Evolutionary conservation across 2,797 vertebrate species (phyloP), one percentile per base, ranked within the genome.

Genomic region (Enteromius fasciolatus): DNA sequence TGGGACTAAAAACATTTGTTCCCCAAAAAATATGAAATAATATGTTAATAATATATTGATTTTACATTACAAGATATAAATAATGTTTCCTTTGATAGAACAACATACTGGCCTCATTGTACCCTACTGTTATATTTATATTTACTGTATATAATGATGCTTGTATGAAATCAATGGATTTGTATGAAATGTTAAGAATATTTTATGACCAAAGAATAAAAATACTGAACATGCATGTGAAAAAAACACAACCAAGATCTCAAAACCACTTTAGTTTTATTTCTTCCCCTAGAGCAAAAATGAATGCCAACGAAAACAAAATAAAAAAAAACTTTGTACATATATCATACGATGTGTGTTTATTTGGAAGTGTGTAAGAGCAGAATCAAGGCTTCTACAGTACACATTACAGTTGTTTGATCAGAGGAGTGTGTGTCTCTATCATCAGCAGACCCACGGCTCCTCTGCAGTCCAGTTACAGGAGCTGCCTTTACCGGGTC

Each of bases 401-500:
- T 84, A 83, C 82, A 83, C 44, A 67, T 31, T 76, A 46, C 54
- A 18, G 77, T 39, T 79, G 80, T 76, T 57, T 46, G n/a, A 76
- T 36, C 73, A 74, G 75, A 79, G 78, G 52, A 64, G 76, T 36
- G 80, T 63, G 41, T 44, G 46, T 63, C 33, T 81, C 48, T 70
- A 64, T 82, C 57, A 81, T 66, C 78, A 68, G 68, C 64, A 69
- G 18, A 57, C 78, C 66, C 48, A 76, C 57, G 76, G 61, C 78
- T 64, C 78, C 44, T 59, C 80, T 80, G 54, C 70, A 83, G 72
- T 86, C 79, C 72, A 78, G 82, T 85, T 76, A 72, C 28, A 72
- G 74, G 74, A 87, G 86, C 88, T 89, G 85, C 85, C 87, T 82
- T 73, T 52, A 72, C 64, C 8, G 28, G 75, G 78, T 61, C 83